Base-by-base conservation (phyloP, 2,113 vertebrate genomes). In the Ptychochromis oligacanthus region DNA sequence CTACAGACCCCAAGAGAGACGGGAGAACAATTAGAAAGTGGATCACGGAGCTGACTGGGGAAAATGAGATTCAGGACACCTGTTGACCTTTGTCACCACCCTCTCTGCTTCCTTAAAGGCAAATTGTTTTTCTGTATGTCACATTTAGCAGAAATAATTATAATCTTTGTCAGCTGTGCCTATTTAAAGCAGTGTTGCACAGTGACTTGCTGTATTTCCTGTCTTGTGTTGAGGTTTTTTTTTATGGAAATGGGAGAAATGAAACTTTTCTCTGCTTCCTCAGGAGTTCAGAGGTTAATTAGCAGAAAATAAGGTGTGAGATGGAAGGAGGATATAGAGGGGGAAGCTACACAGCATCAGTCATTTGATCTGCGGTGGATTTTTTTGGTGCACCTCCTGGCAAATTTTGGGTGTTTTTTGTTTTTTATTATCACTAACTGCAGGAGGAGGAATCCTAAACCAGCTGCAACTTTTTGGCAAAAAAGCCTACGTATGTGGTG, bases 1-100 rank as follows among this genome's bases (percentile, higher is more conserved):
- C 79, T 94, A 88, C 20, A 55, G 84, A 84, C 81, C 91, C 87
- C 90, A 80, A 61, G 89, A 83, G 92, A 89, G 62, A 79, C 18
- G 18, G 14, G 24, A 72, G 61, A 91, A 84, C 91, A 94, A 91
- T 95, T 93, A 93, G 86, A 93, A 95, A 94, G 79, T 95, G 85
- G 94, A 93, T 93, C 93, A 94, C 49, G 38, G 84, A 43, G 75
- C 77, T 83, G 72, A 76, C 81, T 83, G 88, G 87, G 28, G 86
- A 89, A 88, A 92, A 80, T 79, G 64, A 62, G 90, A 95, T 92
- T 84, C 77, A 89, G 93, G 94, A 85, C 92, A 95, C 83, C 80
- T 91, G 88, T 92, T 90, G 74, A 89, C 88, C 83, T 89, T 75
- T 88, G 64, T 79, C 76, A 56, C 58, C 64, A 31, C 65, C 26